These are phyloP conservation scores for Halcyon leucocephala DNA, from an alignment of 2,797 vertebrate species.

Conservation along the genomic window DNA sequence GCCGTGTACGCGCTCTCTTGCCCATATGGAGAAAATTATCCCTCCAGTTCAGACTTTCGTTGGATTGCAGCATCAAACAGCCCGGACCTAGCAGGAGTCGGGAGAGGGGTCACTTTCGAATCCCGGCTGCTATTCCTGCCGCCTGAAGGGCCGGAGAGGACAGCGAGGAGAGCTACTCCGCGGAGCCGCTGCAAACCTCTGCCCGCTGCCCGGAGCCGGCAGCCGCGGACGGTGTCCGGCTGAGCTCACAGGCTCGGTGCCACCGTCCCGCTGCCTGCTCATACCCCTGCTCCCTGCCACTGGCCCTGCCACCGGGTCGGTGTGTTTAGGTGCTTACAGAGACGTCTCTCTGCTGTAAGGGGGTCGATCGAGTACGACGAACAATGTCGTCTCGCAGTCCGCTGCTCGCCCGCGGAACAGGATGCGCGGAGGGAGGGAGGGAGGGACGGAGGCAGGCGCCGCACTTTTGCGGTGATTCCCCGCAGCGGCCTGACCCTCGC, in stretches of 20 bases:
- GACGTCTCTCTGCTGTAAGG: neutral
- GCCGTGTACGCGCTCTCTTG: neutral
- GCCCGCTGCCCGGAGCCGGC: neutral
- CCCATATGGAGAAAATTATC: constrained; percentile 67
- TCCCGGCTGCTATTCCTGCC: neutral
- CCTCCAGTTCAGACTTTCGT: neutral
- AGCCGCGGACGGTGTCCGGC: neutral
- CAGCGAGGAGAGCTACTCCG: neutral
- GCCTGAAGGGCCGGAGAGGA: neutral
- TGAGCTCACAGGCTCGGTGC: neutral
- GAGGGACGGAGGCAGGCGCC: neutral
- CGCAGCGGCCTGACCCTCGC: neutral
- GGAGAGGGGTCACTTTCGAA: neutral
- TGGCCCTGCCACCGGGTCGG: fast-evolving
- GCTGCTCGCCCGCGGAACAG: neutral
- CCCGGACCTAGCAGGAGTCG: neutral
- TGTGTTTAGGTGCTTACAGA: neutral
- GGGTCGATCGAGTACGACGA: neutral
- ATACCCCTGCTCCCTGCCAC: neutral
- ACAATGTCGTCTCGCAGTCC: fast-evolving
- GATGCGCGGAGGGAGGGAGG: neutral
- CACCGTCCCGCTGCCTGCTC: neutral
- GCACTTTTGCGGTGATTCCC: neutral
- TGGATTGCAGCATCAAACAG: neutral
- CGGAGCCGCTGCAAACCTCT: neutral